These are phyloP conservation scores for Cerastis rubricosa DNA, from an alignment of 2,888 invertebrate genomes.

Conservation along the genomic window DNA sequence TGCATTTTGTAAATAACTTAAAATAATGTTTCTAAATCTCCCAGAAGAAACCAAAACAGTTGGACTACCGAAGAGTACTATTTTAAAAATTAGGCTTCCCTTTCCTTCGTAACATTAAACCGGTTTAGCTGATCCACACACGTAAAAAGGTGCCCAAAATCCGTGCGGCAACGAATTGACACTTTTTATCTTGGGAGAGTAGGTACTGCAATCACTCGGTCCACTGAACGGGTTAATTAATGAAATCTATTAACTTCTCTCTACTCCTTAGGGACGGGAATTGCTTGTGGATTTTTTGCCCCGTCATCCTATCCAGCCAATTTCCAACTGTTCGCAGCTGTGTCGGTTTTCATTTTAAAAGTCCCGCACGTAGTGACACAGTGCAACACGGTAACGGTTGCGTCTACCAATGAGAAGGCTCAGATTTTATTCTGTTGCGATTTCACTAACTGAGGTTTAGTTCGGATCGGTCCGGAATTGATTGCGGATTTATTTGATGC, in stretches of 20 bases:
- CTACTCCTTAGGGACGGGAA: constrained; percentile 83
- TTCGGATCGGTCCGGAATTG: constrained; percentile 65
- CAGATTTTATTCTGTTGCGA: constrained; percentile 66
- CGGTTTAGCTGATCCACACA: constrained; percentile 74
- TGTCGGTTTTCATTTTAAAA: constrained; percentile 69
- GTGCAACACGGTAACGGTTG: constrained; percentile 59
- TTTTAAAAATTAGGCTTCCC: constrained; percentile 25
- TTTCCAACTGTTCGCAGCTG: constrained; percentile 74
- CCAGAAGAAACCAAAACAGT: background rate
- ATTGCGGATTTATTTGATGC: constrained; percentile 69
- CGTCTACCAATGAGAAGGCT: constrained; percentile 45
- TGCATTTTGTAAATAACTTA: background rate
- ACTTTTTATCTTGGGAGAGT: constrained; percentile 84
- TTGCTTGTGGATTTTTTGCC: constrained; percentile 82
- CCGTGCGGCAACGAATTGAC: constrained; percentile 82
- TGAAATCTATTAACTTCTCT: constrained; percentile 90
- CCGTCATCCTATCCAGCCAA: constrained; percentile 81
- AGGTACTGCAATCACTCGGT: constrained; percentile 87
- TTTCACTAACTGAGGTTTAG: constrained; percentile 59
- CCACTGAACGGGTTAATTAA: constrained; percentile 90
- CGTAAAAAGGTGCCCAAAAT: constrained; percentile 80
- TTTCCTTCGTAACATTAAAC: constrained; percentile 54
- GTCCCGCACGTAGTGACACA: constrained; percentile 43
- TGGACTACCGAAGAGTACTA: background rate
- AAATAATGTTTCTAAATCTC: background rate